phyloP scores from a whole-genome alignment of 2,888 invertebrate genomes.

The Willowsia nigromaculata region DNA sequence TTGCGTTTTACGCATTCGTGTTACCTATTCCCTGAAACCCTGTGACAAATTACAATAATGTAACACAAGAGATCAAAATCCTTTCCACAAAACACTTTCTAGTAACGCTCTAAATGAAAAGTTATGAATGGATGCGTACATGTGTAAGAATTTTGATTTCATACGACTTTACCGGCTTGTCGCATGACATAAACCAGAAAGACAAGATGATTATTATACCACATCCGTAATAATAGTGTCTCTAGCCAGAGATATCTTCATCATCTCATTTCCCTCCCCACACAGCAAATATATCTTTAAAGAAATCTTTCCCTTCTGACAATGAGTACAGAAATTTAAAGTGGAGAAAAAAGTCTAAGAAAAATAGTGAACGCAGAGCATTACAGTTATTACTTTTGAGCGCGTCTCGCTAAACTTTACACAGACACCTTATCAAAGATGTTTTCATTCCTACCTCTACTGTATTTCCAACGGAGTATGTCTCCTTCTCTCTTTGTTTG shows the following conservation, averaged over 20 bases:
- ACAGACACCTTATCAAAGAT: not conserved
- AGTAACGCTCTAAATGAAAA: not conserved
- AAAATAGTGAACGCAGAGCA: not conserved
- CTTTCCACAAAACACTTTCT: not conserved
- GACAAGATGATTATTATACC: not conserved
- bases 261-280: constrained; percentile 11
- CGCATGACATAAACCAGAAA: not conserved
- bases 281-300: not conserved
- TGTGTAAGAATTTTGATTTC: not conserved
- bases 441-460: not conserved
- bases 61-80: not conserved
- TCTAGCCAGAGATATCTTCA: not conserved
- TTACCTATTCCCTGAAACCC: not conserved
- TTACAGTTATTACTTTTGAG: not conserved
- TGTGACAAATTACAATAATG: not conserved
- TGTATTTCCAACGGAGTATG: not conserved
- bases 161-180: not conserved
- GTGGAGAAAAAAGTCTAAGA: not conserved
- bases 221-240: not conserved
- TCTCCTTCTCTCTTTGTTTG: not conserved
- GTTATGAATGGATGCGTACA: not conserved
- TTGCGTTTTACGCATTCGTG: not conserved
- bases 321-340: not conserved
- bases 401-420: not conserved
- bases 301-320: not conserved